Evolutionary conservation across 2,113 vertebrate genomes (phyloP).

Genomic region (Hyperoodon ampullatus): DNA sequence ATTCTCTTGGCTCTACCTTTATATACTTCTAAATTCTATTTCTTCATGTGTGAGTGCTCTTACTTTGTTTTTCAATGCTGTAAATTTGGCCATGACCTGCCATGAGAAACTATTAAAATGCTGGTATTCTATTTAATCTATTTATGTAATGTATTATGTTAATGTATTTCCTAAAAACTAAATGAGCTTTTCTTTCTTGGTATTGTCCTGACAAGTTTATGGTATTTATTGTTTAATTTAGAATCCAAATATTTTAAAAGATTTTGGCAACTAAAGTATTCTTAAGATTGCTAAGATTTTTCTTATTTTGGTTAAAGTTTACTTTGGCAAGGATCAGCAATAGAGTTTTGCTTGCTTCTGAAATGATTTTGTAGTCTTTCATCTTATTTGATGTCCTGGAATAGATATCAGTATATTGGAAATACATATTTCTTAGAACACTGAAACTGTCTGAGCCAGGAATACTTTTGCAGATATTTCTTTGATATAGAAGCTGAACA

Average conservation of each 20-base stretch:
- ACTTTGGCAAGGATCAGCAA: neutral
- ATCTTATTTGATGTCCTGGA: slow-evolving; percentile 1
- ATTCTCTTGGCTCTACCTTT: neutral
- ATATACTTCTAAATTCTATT: neutral
- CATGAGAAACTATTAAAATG: neutral
- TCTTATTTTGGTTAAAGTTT: neutral
- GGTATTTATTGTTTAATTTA: neutral
- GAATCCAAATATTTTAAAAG: neutral
- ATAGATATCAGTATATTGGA: neutral
- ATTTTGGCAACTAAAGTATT: neutral
- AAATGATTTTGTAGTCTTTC: slow-evolving; percentile 22
- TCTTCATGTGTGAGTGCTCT: neutral
- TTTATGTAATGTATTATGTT: neutral
- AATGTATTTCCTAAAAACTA: neutral
- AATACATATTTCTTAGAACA: neutral
- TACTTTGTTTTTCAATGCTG: neutral
- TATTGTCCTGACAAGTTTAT: neutral
- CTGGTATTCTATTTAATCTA: neutral
- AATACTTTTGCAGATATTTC: neutral
- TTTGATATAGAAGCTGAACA: neutral
- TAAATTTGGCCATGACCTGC: neutral
- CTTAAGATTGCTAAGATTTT: neutral
- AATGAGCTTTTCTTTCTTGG: neutral
- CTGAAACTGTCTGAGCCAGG: neutral
- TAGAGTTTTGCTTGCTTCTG: neutral